Evolutionary conservation across 2,113 vertebrate genomes (phyloP), one percentile per base, ranked within the genome.

Genomic region (Thalassarche chlororhynchos): DNA sequence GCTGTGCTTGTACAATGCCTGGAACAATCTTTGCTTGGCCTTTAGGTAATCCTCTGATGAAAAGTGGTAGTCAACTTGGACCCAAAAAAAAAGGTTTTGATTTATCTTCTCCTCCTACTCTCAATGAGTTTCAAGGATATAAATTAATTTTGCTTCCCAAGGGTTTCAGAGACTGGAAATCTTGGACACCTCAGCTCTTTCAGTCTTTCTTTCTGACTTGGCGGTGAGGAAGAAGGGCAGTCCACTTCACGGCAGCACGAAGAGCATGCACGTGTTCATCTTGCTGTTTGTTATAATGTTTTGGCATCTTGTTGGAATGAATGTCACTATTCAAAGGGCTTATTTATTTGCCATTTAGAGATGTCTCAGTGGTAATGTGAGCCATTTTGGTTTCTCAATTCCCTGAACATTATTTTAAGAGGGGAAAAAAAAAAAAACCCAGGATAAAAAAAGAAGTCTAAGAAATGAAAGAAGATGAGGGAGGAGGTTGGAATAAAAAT

Each of bases 331-430:
- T 95, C 64, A 81, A 44, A 90, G 60, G 25, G 42, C 38, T 89
- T 89, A 81, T 92, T 95, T 95, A 55, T 96, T 93, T 95, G 52
- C 68, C 90, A 75, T 86, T 93, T 94, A 86, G 64, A 88, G 68
- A 78, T 84, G 60, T 46, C 83, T 92, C 51, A 75, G 64, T 81
- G 84, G 83, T 96, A 90, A 95, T 36, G 26, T 49, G 76, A 90
- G 28, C 82, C 68, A 36, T 88, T 94, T 95, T 92, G 95, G 93
- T 96, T 97, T 94, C 92, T 95, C 69, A 78, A 40, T 88, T 89
- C 90, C 85, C 62, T 92, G 76, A 92, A 77, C 14, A 3, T 86
- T 90, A 81, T 95, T 97, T 96, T 92, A 92, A 93, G 72, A n/a
- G 68, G 31, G 10, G 6, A 2, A 3, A 7, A 25, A 21, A 10